Conservation (phyloP, 2,888 invertebrate species). For the Cephalotes varians region DNA sequence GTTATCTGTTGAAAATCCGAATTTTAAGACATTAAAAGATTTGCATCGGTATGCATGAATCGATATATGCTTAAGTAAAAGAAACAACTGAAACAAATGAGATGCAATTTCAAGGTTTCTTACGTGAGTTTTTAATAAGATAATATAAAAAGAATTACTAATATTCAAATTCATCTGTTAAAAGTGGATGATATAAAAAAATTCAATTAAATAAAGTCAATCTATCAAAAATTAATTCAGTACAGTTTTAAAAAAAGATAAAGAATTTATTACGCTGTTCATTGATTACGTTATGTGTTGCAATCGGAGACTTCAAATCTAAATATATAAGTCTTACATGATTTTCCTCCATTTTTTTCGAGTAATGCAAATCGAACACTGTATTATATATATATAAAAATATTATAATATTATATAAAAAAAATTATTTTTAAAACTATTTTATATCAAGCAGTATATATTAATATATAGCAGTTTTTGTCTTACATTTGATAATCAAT, state of each 20-base stretch:
- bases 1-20: not conserved
- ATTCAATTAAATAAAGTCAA: not conserved
- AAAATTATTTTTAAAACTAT: conserved; percentile 8
- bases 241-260: not conserved
- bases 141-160: not conserved
- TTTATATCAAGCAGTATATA: not conserved
- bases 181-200: not conserved
- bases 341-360: conserved; percentile 19
- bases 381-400: not conserved
- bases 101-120: not conserved
- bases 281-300: conserved; percentile 37
- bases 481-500: conserved; percentile 8
- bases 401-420: no score
- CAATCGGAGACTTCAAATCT: conserved; percentile 54
- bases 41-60: no score
- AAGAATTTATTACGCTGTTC: not conserved
- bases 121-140: not conserved
- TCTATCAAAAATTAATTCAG: not conserved
- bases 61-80: not conserved
- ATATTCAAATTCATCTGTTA: not conserved
- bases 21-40: not conserved
- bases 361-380: not conserved
- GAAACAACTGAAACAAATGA: not conserved
- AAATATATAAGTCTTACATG: conserved; percentile 48
- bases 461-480: not conserved